Conservation (phyloP, 2,113 vertebrate species). For the Motacilla tschutschensis region DNA sequence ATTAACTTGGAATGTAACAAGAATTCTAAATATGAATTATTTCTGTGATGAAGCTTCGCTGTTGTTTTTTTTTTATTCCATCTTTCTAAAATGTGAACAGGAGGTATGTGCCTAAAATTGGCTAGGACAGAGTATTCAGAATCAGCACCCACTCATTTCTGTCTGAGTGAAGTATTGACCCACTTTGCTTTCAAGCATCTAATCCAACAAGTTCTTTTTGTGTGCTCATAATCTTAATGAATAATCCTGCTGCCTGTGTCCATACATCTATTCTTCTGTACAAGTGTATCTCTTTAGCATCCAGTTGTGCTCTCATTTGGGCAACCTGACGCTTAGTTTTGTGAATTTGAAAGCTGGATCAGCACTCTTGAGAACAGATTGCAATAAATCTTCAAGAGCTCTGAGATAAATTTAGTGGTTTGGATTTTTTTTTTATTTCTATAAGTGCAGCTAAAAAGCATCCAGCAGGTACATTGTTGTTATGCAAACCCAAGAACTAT, state of each 20-base stretch:
- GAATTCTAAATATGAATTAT: constrained; percentile 40
- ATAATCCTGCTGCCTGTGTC: neutral
- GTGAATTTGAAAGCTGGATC: constrained; percentile 13
- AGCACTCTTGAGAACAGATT: constrained; percentile 22
- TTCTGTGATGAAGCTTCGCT: neutral
- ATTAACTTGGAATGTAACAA: neutral
- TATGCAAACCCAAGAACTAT: neutral
- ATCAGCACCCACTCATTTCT: constrained; percentile 55
- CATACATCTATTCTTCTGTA: neutral
- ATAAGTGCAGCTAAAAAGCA: neutral
- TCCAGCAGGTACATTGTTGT: constrained; percentile 21
- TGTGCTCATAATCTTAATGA: constrained; percentile 36
- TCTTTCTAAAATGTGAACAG: constrained; percentile 51
- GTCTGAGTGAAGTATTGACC: constrained; percentile 57
- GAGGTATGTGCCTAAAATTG: constrained; percentile 53
- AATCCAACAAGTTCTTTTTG: constrained; percentile 14
- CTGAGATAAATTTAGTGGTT: neutral
- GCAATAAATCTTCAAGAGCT: constrained; percentile 32
- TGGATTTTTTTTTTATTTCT: constrained; percentile 15
- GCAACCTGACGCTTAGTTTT: neutral
- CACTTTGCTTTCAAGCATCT: constrained; percentile 37
- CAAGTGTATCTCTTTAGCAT: neutral
- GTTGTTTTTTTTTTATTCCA: neutral
- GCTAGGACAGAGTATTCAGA: constrained; percentile 45
- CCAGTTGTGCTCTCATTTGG: neutral